Evolutionary conservation across 2,888 invertebrate genomes (phyloP), one percentile per base, ranked within the genome.

Genomic region (Ecliptopera silaceata): DNA sequence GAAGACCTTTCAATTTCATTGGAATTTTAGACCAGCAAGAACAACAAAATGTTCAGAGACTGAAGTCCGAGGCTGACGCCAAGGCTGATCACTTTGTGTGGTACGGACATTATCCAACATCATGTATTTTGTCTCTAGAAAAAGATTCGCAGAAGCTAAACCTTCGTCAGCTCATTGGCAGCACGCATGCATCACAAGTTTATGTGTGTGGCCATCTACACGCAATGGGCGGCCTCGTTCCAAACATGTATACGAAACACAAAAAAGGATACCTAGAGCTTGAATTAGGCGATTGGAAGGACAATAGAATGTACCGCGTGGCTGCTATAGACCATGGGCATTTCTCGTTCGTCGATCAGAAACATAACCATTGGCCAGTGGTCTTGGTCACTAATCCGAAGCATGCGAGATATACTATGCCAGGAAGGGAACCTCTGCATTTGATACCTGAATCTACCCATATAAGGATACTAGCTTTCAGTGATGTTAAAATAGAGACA

Each of bases 61-160:
- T 95, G 42, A 92, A 93, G 53, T 75, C 85, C 43, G 88, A 93
- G 64, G 93, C 94, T 5, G 88, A 92, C 50, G 66, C 73, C 4
- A 82, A 79, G 46, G 83, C 86, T 42, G 88, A 91, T 65, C 89
- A 91, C 65, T 80, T 90, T 50, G 70, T 87, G 57, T 92, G 92
- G 93, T 98, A 97, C 87, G 97, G 97, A 1, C 98, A 98, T 82
- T 98, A 97, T 84, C 97, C 98, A 2, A 96, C 97, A 15, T 97
- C 97, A 3, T 95, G 96, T 68, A 96, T 98, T 69, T 82, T 96
- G 36, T 88, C 95, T 1, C 83, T 94, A 10, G 88, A 92, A 50
- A 87, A 84, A 51, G 81, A 85, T 43, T 80, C 89, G 1, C 87
- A 93, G 22, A 83, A 82, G 64, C 75, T 91, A n/a, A 80, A 91